Evolutionary conservation across 2,797 vertebrate species (phyloP).

Genomic region (Neosilurus hyrtlii): DNA sequence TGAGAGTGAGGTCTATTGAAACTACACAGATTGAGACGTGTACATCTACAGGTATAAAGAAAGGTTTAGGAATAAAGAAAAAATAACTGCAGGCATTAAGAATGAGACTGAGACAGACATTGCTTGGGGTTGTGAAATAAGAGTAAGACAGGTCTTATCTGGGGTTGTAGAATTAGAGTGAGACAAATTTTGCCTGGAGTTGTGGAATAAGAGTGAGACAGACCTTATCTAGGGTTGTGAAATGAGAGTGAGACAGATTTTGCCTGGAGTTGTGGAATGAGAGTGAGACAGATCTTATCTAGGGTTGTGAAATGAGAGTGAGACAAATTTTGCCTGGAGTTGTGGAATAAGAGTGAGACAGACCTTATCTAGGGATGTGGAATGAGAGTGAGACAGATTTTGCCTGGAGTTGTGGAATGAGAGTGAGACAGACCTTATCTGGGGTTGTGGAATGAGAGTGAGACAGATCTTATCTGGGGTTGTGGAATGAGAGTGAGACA

Average conservation of each 20-base stretch:
- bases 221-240: neutral
- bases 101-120: neutral
- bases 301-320: neutral
- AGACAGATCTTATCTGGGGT: neutral
- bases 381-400: neutral
- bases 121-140: constrained; percentile 60
- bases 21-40: neutral
- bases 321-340: neutral
- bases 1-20: neutral
- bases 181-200: neutral
- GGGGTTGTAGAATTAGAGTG: neutral
- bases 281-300: neutral
- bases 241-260: neutral
- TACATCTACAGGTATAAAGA: neutral
- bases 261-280: neutral
- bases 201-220: constrained; percentile 23
- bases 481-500: neutral
- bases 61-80: neutral
- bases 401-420: neutral
- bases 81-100: neutral
- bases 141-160: constrained; percentile 16
- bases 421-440: neutral
- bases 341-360: neutral
- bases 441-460: neutral
- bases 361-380: neutral